Base-by-base conservation (phyloP, 92 coral and sea anemone species). In the Parazoanthus swiftii region DNA sequence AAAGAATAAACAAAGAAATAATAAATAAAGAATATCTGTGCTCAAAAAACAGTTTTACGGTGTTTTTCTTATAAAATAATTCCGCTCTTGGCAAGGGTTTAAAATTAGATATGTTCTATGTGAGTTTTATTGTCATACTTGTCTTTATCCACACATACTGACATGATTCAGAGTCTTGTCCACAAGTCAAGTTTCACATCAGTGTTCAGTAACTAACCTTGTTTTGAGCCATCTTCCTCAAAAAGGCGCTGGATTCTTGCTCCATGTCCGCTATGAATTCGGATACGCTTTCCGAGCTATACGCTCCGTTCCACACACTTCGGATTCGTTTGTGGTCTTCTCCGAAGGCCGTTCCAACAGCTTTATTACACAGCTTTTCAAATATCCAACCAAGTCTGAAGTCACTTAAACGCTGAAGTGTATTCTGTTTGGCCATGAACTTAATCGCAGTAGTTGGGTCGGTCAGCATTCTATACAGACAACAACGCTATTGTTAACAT, bases 401-500 rank as follows among this genome's bases (percentile, higher is more conserved):
- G 86, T 93, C 95, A 68, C 89, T 89, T 67, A 90, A 66, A 21
- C 95, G 89, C 68, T 76, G 77, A 85, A 91, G 91, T 78, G 86
- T 91, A 85, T 89, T 91, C 70, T 93, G 95, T 63, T 93, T 93
- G 65, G 95, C 86, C 95, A 93, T 93, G 46, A 93, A 93, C 75
- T 87, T 91, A 39, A 91, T 89, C 9, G 95, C 95, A 44, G 82
- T 78, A 78, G 89, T 90, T 18, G 95, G 89, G 86, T 93, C 95
- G 1, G 93, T 86, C n/a, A 93, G 89, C 4, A 93, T 91, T 20
- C 95, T 93, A 86, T 54, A 20, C 74, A 8, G 16, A 87, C 37
- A 70, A 35, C 2, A 58, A 86, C 8, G 50, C 5, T 2, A 14
- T 6, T 11, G 59, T 54, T 3, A 54, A 54, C 16, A 54, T n/a